Evolutionary conservation across 2,797 vertebrate genomes (phyloP), one percentile per base, ranked within the genome.

Genomic region (Danio tinwini): DNA sequence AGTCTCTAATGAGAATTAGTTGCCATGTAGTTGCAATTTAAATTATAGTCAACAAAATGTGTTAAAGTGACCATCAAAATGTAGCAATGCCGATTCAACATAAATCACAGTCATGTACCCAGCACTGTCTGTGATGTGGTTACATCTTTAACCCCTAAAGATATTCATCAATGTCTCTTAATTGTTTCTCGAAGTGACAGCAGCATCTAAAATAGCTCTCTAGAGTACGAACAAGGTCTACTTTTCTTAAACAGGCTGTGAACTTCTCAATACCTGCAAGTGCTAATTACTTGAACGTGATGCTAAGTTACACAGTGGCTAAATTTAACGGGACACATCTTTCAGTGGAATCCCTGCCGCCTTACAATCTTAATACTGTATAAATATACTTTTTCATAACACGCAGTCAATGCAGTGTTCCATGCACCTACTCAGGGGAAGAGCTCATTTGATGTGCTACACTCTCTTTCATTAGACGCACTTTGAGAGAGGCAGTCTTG

Each of bases 371-470:
- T 58, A 21, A 67, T 44, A 69, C 14, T 63, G 53, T 55, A 74
- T 79, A 70, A 59, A 61, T 69, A 59, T 65, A 47, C 53, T 56
- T 50, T 65, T 62, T 61, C n/a, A 74, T 64, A 67, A 75, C 52
- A 78, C 44, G 61, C 6, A 49, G 14, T 52, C 59, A 74, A 74
- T 74, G 40, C 56, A 59, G 39, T 53, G 39, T 37, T 62, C n/a
- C 39, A 74, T 73, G 76, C 55, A 67, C 70, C 64, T 71, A 56
- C 55, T 62, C 55, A 52, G 13, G 40, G 53, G 64, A 68, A 69
- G 64, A 78, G 53, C 72, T 82, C 63, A 75, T 72, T 76, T 59
- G 62, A 81, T 68, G 77, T 62, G 64, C 39, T 63, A 63, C 37
- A 61, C 71, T 79, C 53, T 61, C 78, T 64, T 74, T 83, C 64